These are phyloP conservation scores for Asobara japonica DNA, from an alignment of 1,140 invertebrate genomes.

Conservation along the genomic window DNA sequence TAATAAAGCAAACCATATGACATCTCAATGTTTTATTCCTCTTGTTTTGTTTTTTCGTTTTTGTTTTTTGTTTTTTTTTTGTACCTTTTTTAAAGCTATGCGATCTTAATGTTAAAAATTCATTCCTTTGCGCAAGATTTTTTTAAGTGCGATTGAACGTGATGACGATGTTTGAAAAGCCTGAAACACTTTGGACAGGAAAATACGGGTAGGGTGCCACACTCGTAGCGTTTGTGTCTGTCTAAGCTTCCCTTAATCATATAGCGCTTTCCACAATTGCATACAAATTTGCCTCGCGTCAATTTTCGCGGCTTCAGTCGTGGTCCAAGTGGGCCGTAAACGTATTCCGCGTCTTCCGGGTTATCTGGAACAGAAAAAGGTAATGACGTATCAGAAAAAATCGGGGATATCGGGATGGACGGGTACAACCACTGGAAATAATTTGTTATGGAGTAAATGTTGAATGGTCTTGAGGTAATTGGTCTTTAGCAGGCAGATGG, in stretches of 20 bases:
- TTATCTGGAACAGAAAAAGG: constrained; percentile 38
- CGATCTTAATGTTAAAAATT: too few species aligned
- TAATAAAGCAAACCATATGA: background rate
- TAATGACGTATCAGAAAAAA: constrained; percentile 30
- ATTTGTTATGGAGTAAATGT: background rate
- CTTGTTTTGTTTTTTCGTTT: too few species aligned
- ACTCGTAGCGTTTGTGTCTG: background rate
- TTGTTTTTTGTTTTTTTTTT: too few species aligned
- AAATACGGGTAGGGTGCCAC: background rate
- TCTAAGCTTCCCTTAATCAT: background rate
- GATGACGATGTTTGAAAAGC: background rate
- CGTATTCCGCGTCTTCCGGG: background rate
- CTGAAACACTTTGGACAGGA: constrained; percentile 1
- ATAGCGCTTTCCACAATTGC: background rate
- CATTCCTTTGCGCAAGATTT: background rate
- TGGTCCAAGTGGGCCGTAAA: background rate
- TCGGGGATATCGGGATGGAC: background rate
- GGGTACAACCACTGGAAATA: background rate
- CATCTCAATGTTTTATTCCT: background rate
- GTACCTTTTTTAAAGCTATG: too few species aligned
- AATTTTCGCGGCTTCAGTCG: background rate
- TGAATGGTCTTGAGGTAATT: background rate
- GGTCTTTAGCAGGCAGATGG: background rate
- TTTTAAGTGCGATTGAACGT: background rate
- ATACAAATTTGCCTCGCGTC: background rate